Percentiles rank a stretch among this genome's conserved stretches.
Evolutionary conservation across 2,113 vertebrate genomes (phyloP).

Genomic region (Dicentrarchus labrax): DNA sequence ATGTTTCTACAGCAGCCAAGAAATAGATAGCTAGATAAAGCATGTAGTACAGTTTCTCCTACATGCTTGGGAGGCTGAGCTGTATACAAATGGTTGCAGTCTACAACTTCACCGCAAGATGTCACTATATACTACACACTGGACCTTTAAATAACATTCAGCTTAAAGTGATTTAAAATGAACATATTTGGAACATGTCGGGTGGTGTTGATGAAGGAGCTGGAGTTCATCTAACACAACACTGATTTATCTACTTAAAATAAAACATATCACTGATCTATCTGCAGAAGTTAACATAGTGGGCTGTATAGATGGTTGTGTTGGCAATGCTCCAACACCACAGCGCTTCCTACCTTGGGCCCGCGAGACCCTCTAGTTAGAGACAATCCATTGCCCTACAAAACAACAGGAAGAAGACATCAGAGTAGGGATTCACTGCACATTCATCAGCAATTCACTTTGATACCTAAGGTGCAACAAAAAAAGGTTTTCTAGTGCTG

Average conservation of each 20-base stretch:
- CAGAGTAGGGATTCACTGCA: slow-evolving; percentile 24
- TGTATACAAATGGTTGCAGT: too few species aligned
- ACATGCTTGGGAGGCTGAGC: too few species aligned
- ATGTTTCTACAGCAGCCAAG: too few species aligned
- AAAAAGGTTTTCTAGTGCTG: slow-evolving; percentile 1
- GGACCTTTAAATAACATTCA: neutral
- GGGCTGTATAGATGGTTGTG: neutral
- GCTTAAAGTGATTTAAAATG: neutral
- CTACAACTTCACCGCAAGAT: too few species aligned
- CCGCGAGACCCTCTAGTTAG: slow-evolving; percentile 90
- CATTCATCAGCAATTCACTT: slow-evolving; percentile 56
- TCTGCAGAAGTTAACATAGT: neutral
- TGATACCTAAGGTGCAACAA: slow-evolving; percentile 22
- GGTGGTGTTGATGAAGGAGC: neutral
- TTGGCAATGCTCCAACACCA: neutral
- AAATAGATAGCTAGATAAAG: too few species aligned
- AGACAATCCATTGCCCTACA: slow-evolving; percentile 85
- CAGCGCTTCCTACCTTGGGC: slow-evolving; percentile 89
- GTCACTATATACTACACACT: too few species aligned
- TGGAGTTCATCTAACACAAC: neutral
- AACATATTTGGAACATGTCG: neutral
- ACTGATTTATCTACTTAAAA: neutral
- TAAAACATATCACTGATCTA: neutral
- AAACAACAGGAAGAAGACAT: slow-evolving; percentile 61
- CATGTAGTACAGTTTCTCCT: too few species aligned